Percentiles rank a stretch among this genome's conserved stretches.
These are phyloP conservation scores for Drosophila kanekoi DNA, from an alignment of 2,888 invertebrate genomes.

Conservation along the genomic window DNA sequence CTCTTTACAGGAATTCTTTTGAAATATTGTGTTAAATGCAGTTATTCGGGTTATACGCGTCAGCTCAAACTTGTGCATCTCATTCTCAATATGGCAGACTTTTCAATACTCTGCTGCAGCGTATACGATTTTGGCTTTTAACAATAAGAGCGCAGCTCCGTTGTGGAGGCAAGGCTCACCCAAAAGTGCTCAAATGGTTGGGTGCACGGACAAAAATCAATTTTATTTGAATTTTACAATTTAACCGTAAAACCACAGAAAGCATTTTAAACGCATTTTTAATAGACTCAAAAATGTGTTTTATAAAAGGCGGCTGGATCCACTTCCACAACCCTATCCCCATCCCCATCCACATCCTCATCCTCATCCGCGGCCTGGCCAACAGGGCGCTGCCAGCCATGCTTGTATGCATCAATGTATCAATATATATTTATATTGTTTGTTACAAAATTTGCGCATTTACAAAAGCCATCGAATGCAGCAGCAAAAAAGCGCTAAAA, in stretches of 20 bases:
- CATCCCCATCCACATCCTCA: not conserved
- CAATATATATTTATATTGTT: slow-evolving; percentile 75
- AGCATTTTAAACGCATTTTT: slow-evolving; percentile 82
- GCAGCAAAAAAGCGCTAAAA: slow-evolving; percentile 70
- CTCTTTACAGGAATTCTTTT: too few relatives aligned
- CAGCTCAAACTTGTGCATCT: too few relatives aligned
- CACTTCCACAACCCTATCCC: not conserved
- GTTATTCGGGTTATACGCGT: too few relatives aligned
- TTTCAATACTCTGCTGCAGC: not conserved
- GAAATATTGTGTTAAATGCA: too few relatives aligned
- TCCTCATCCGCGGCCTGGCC: not conserved
- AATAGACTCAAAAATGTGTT: slow-evolving; percentile 84
- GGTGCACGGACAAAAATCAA: slow-evolving; percentile 62
- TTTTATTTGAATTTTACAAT: slow-evolving; percentile 83
- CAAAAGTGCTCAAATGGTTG: slow-evolving; percentile 1
- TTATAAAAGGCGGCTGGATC: slow-evolving; percentile 56
- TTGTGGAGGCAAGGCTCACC: not conserved
- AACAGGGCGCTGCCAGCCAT: slow-evolving; percentile 10
- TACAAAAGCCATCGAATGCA: slow-evolving; percentile 66
- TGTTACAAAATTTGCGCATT: slow-evolving; percentile 77
- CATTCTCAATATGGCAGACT: not conserved
- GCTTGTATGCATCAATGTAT: slow-evolving; percentile 47
- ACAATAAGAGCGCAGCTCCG: not conserved
- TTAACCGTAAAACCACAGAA: slow-evolving; percentile 80
- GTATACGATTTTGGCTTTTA: not conserved